Evolutionary conservation across 2,888 invertebrate species (phyloP), one percentile per base, ranked within the genome.

Genomic region (Herminia tarsipennalis): DNA sequence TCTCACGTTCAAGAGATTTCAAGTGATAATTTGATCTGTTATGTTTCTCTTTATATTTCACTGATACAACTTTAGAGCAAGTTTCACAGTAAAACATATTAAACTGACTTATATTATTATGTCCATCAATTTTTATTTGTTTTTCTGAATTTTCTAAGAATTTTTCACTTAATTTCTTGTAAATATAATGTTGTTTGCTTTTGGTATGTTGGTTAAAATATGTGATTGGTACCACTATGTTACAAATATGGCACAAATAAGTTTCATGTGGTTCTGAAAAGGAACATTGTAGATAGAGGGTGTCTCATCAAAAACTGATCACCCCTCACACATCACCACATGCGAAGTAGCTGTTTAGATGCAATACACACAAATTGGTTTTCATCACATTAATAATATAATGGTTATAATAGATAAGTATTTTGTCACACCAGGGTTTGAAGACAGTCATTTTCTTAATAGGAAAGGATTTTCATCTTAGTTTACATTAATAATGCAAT

Each of bases 201-300:
- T 62, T 33, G 1, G 49, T 54, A 9, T 81, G 81, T 25, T 68
- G 52, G 13, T 50, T 46, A 5, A 48, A 24, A 45, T 59, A 73
- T 5, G 45, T 25, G 28, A 44, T 43, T 0, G 81, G 81, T 0
- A 81, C 70, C 6, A 66, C 20, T 5, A 62, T 46, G 12, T 76
- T 62, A 22, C 81, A 82, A 12, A 81, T 70, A 25, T 76, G 54
- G 36, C 78, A 78, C 0, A 2, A 41, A 4, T 57, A 56, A 1
- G 49, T 64, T 10, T 62, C 43, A 3, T 36, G 34, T 5, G 37
- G 16, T 25, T 50, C 61, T 61, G 54, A 5, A 60, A 56, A 5
- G 22, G 8, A 34, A 8, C 2, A 18, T 9, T 17, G n/a, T n/a
- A n/a, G n/a, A n/a, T n/a, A n/a, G n/a, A n/a, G n/a, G n/a, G n/a